These are phyloP conservation scores for Zaprionus lachaisei DNA, from an alignment of 1,140 invertebrate species.

Conservation along the genomic window DNA sequence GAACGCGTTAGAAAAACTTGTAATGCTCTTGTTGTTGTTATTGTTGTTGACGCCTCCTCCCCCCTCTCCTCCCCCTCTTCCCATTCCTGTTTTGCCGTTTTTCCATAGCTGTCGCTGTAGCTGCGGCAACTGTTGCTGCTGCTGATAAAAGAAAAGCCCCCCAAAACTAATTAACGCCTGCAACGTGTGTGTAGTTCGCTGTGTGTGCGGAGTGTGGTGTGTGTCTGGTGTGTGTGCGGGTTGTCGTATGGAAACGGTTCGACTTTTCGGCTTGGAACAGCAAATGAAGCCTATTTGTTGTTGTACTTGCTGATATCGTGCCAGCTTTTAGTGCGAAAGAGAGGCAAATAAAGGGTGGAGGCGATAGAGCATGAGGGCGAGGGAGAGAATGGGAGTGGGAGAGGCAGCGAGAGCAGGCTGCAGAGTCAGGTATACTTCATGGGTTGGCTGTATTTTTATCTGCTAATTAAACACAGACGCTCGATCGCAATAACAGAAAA, in stretches of 20 bases:
- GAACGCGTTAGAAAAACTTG: conserved; percentile 64
- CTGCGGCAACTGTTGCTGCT: conserved; percentile 25
- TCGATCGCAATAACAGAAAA: conserved; percentile 59
- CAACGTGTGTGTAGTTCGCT: conserved; percentile 62
- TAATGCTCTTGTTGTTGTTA: conserved; percentile 31
- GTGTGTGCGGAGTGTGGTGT: conserved; percentile 5
- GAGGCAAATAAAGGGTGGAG: background rate
- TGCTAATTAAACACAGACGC: conserved; percentile 83
- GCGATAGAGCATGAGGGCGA: conserved; percentile 21
- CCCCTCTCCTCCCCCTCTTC: background rate
- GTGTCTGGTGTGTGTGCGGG: conserved; percentile 25
- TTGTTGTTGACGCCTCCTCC: conserved; percentile 10
- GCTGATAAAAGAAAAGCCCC: conserved; percentile 78
- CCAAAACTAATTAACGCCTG: conserved; percentile 83
- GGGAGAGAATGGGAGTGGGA: conserved; percentile 1
- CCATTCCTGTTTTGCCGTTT: background rate
- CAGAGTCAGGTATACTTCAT: conserved; percentile 55
- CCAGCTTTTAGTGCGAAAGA: conserved; percentile 10
- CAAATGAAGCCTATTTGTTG: conserved; percentile 29
- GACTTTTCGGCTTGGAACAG: conserved; percentile 26
- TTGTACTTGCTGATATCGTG: conserved; percentile 35
- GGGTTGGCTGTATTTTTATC: conserved; percentile 77
- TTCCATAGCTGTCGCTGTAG: conserved; percentile 27
- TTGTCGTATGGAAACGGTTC: conserved; percentile 22
- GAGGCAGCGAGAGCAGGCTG: conserved; percentile 1